Percentiles rank a stretch among this genome's conserved stretches.
These are phyloP conservation scores for Vulpes lagopus DNA, from an alignment of 2,113 vertebrate species.

Conservation along the genomic window DNA sequence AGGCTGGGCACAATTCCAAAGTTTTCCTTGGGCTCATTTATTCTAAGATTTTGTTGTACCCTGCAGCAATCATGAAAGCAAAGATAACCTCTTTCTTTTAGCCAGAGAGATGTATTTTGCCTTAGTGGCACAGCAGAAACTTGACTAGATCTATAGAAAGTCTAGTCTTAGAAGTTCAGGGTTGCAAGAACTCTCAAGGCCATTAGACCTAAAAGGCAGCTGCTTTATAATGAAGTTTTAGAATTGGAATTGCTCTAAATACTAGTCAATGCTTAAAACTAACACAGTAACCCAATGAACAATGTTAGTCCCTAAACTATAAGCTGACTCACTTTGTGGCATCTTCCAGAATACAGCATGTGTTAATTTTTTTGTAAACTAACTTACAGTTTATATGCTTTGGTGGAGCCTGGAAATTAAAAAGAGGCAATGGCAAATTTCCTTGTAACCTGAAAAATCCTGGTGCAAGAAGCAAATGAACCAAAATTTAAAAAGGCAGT, in stretches of 20 bases:
- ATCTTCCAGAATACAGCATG: neutral
- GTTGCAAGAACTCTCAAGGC: neutral
- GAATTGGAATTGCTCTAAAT: neutral
- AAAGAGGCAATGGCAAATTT: neutral
- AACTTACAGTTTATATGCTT: neutral
- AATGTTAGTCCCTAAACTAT: neutral
- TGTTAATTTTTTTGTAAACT: neutral
- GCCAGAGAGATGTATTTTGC: neutral
- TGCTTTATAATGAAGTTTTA: neutral
- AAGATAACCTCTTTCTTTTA: neutral
- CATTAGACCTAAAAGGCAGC: neutral
- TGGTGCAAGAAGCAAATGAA: neutral
- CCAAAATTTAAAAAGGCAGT: neutral
- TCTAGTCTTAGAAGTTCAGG: neutral
- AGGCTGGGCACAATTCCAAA: neutral
- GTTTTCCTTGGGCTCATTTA: neutral
- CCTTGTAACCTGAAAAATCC: constrained; percentile 6
- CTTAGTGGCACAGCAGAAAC: neutral
- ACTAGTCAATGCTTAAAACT: neutral
- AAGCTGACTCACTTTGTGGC: neutral
- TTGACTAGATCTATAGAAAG: neutral
- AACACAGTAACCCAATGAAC: neutral
- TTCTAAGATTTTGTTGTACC: neutral
- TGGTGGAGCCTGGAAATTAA: neutral
- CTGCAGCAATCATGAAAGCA: neutral